phyloP scores from a whole-genome alignment of 1,140 invertebrate species.

The Chrysopa pallens region DNA sequence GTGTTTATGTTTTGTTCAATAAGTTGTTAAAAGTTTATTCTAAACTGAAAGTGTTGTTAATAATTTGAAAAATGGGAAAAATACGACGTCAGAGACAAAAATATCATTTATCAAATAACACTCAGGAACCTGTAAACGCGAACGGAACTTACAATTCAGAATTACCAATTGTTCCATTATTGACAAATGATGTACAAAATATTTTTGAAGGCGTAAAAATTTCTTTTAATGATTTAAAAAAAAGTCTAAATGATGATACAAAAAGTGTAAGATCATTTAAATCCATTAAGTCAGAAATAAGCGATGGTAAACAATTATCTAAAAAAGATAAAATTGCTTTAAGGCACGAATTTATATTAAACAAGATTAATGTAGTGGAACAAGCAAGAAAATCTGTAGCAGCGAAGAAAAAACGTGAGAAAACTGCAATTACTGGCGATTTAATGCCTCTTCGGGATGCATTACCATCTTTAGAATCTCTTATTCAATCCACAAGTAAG shows the following conservation, averaged over 20 bases:
- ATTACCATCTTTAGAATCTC: slow-evolving; percentile 14
- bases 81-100: too few relatives aligned
- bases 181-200: not conserved
- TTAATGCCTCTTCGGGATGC: slow-evolving; percentile 18
- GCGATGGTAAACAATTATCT: not conserved
- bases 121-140: too few relatives aligned
- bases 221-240: not conserved
- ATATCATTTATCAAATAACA: too few relatives aligned
- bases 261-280: slow-evolving; percentile 3
- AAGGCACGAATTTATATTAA: slow-evolving; percentile 1
- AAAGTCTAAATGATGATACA: slow-evolving; percentile 2
- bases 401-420: slow-evolving; percentile 9
- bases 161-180: too few relatives aligned
- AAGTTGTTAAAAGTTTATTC: too few relatives aligned
- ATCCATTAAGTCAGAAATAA: slow-evolving; percentile 1
- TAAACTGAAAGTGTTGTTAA: too few relatives aligned
- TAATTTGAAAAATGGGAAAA: too few relatives aligned
- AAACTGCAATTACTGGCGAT: slow-evolving; percentile 17
- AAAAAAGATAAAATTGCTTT: slow-evolving; percentile 2
- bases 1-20: too few relatives aligned
- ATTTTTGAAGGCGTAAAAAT: slow-evolving; percentile 3
- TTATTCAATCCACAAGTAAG: too few relatives aligned
- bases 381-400: slow-evolving; percentile 10
- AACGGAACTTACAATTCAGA: too few relatives aligned
- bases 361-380: slow-evolving; percentile 2